These are phyloP conservation scores for Hyles vespertilio DNA, from an alignment of 1,140 invertebrate genomes.

Conservation along the genomic window DNA sequence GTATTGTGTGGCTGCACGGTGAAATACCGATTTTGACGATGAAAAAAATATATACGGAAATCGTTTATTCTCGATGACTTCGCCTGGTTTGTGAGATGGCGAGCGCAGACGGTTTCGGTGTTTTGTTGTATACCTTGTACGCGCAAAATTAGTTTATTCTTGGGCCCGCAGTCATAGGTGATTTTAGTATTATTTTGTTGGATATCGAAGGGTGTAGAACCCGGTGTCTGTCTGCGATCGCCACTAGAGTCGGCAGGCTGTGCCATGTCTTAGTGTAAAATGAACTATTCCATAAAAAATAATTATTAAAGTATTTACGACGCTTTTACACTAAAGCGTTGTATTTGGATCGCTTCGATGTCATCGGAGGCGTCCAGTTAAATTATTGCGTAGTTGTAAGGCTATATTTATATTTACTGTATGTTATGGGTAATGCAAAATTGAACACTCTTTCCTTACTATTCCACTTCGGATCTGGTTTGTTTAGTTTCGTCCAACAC, in stretches of 20 bases:
- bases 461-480: too few relatives aligned
- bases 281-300: slow-evolving; percentile 18
- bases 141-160: too few relatives aligned
- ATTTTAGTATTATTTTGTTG: too few relatives aligned
- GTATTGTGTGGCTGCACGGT: slow-evolving; percentile 44
- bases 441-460: too few relatives aligned
- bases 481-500: slow-evolving; percentile 6
- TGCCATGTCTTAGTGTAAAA: slow-evolving; percentile 34
- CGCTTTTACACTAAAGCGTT: too few relatives aligned
- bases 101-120: not conserved
- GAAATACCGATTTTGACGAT: slow-evolving; percentile 47
- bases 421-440: slow-evolving; percentile 5
- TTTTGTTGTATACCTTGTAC: too few relatives aligned
- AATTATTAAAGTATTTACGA: slow-evolving; percentile 14
- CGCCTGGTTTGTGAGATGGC: not conserved
- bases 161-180: too few relatives aligned
- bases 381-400: slow-evolving; percentile 26
- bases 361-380: slow-evolving; percentile 13
- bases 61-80: not conserved
- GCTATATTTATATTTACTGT: slow-evolving; percentile 11
- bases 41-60: not conserved
- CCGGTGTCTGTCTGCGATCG: not conserved
- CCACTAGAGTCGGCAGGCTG: slow-evolving; percentile 22
- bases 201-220: too few relatives aligned
- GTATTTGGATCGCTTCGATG: not conserved